Evolutionary conservation across 2,888 invertebrate species (phyloP).

Genomic region (Lagria hirta): DNA sequence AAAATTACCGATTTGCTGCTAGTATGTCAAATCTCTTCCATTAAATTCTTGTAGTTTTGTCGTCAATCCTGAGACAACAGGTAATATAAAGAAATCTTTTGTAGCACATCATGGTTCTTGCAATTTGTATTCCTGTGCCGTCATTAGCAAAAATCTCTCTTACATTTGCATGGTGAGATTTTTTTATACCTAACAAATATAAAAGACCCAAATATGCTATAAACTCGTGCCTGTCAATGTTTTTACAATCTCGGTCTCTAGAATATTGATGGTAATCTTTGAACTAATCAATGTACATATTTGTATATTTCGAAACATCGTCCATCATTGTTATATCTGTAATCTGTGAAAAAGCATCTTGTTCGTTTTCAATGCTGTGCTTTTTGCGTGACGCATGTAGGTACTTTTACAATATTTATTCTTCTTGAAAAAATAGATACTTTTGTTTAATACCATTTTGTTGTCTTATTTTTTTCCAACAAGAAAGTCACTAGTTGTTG

Average conservation of each 20-base stretch:
- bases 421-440: constrained; percentile 1
- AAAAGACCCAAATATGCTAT: constrained; percentile 25
- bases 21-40: constrained; percentile 25
- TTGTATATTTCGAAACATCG: constrained; percentile 15
- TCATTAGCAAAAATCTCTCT: constrained; percentile 25
- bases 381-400: constrained; percentile 3
- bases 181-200: constrained; percentile 25
- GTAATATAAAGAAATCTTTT: constrained; percentile 29
- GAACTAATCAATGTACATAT: constrained; percentile 16
- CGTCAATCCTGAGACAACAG: constrained; percentile 28
- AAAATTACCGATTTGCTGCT: constrained; percentile 21
- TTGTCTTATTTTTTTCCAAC: constrained; percentile 14
- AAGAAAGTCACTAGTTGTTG: constrained; percentile 1
- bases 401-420: constrained; percentile 6
- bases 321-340: too few relatives aligned
- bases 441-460: constrained; percentile 2
- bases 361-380: constrained; percentile 3
- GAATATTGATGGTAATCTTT: too few relatives aligned
- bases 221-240: constrained; percentile 24
- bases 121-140: constrained; percentile 27
- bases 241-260: too few relatives aligned
- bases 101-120: constrained; percentile 28
- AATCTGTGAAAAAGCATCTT: constrained; percentile 6
- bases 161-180: constrained; percentile 12
- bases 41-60: constrained; percentile 28